phyloP scores from a whole-genome alignment of 1,140 invertebrate species.

The Melanaphis sacchari region DNA sequence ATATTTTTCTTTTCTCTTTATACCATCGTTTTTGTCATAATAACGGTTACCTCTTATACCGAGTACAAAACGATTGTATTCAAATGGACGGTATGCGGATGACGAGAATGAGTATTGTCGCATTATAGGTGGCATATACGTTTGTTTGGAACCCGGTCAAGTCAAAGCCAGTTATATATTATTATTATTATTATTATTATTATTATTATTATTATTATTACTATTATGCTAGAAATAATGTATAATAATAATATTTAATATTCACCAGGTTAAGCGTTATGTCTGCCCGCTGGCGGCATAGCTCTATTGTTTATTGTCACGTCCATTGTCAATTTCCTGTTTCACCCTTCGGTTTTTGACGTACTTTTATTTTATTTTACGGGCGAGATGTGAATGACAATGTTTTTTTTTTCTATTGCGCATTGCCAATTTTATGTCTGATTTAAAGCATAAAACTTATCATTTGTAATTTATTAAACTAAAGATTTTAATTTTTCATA shows the following conservation, averaged over 20 bases:
- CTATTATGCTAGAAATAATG: conserved; percentile 54
- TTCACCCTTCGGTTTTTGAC: conserved; percentile 56
- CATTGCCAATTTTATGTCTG: conserved; percentile 39
- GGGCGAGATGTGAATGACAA: conserved; percentile 49
- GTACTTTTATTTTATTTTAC: conserved; percentile 54
- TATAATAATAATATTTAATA: conserved; percentile 57
- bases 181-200: conserved; percentile 34
- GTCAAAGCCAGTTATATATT: conserved; percentile 38
- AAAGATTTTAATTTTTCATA: neutral
- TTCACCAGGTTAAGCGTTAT: conserved; percentile 52
- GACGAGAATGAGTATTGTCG: conserved; percentile 56
- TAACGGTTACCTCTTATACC: conserved; percentile 37
- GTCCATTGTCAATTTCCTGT: conserved; percentile 57
- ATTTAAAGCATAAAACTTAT: conserved; percentile 13
- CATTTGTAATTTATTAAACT: conserved; percentile 11
- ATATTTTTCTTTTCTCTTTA: conserved; percentile 36
- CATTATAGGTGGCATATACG: conserved; percentile 51
- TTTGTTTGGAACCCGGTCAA: conserved; percentile 56
- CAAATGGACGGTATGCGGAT: conserved; percentile 48
- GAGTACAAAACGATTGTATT: conserved; percentile 54
- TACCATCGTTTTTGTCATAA: conserved; percentile 34
- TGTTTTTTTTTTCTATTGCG: conserved; percentile 29
- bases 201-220: conserved; percentile 46
- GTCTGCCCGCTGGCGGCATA: conserved; percentile 34
- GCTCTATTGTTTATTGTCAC: conserved; percentile 56